Base-by-base conservation (phyloP, 2,888 invertebrate species). In the Eristalis arbustorum region DNA sequence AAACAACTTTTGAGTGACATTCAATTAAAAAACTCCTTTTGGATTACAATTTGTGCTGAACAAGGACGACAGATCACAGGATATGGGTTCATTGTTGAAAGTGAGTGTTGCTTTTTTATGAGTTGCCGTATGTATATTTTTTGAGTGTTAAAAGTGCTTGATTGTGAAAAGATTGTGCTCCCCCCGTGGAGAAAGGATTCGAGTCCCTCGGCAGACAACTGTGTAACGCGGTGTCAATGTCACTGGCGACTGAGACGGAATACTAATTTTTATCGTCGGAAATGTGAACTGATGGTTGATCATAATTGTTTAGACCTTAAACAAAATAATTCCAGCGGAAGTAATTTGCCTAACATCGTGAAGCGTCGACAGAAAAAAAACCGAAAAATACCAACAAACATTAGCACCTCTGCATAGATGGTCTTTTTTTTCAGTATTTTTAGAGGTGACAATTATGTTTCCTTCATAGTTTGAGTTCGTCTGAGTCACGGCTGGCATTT, bases 11-110 rank as follows among this genome's bases (percentile, higher is more conserved):
- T 14, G 34, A 28, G 61, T 37, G 49, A 56, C 14, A 68, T 68
- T 76, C 40, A n/a, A 13, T 25, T 23, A n/a, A 11, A 66, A 11
- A 3, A 61, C 23, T 11, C 25, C 49, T 76, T 76, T 77, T 77
- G 69, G 77, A 77, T 77, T 62, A 72, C 8, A 40, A 57, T 66
- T 40, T 14, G n/a, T 59, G 68, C 75, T 49, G 25, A 66, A 66
- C 31, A 57, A 64, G 62, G 42, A 78, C 8, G 59, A 66, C 42
- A 28, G 22, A 18, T 18, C 59, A 71, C 31, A 61, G 49, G 49
- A 78, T 18, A 78, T 85, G 85, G 85, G 77, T 69, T 77, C 77
- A 6, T 56, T 85, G 22, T 57, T 85, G 59, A 85, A 85, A 85
- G 85, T 85, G 85, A 85, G 85, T 85, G 85, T 61, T 14, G 1